Base-by-base conservation (phyloP, 2,797 vertebrate genomes). In the Lateolabrax maculatus region DNA sequence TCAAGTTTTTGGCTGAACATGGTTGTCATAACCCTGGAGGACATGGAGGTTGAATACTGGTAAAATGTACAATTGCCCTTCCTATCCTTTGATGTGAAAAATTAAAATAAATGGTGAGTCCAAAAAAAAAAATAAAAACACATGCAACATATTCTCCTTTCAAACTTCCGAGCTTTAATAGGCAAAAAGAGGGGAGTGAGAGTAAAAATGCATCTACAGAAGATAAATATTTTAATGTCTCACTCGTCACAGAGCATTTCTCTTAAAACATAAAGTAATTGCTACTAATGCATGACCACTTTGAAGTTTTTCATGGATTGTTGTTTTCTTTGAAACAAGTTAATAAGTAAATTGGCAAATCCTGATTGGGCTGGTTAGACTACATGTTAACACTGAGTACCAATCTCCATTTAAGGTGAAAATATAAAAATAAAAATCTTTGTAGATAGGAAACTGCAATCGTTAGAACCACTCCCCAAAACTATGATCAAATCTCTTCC, bases 291-390 rank as follows among this genome's bases (percentile, higher is more conserved):
- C 21, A 39, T 12, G 41, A 21, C 19, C 25, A 55, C 69, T 83
- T 79, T 72, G 61, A 79, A 72, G 71, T 46, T 63, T 62, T 63
- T 66, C 46, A 69, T 76, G 31, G 64, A 65, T 68, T 76, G 9
- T 44, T 73, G 61, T 74, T 83, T 71, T 43, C 74, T 73, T 57
- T 77, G 61, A 77, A 81, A 82, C 13, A 27, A 48, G 37, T 55
- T 58, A 58, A 62, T 57, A 48, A 72, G 53, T 43, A 73, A 71
- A 77, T 53, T 61, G 29, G 55, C 65, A 41, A 69, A 68, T 76
- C 57, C 74, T 83, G 69, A 66, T 65, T 12, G 16, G 77, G 39
- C 44, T 84, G 58, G 43, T 81, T 58, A 62, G 29, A 36, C 53
- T 75, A 29, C 62, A 52, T 77, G 46, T 60, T 64, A 82, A 81